Percentiles rank a stretch among this genome's conserved stretches.
Evolutionary conservation across 2,888 invertebrate genomes (phyloP).

Genomic region (Heliconius ethilla): DNA sequence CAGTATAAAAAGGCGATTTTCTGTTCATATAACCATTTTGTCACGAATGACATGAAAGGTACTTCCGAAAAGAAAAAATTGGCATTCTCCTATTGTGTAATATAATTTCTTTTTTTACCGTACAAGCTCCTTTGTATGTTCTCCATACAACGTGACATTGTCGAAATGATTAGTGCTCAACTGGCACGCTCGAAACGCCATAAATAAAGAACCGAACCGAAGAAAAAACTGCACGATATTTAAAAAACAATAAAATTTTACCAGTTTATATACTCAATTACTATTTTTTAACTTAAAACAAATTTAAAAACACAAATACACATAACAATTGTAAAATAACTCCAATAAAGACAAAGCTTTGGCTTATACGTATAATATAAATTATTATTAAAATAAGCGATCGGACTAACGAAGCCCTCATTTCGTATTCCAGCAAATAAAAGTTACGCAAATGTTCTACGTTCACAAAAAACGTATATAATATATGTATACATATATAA

Average conservation of each 20-base stretch:
- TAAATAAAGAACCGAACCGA: too few relatives aligned
- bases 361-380: background rate
- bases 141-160: too few relatives aligned
- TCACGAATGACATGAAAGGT: too few relatives aligned
- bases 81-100: too few relatives aligned
- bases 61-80: background rate
- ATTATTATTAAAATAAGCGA: constrained; percentile 15
- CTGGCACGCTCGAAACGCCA: too few relatives aligned
- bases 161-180: too few relatives aligned
- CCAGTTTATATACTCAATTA: background rate
- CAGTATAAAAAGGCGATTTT: background rate
- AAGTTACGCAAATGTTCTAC: constrained; percentile 7
- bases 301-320: too few relatives aligned
- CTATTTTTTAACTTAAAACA: background rate
- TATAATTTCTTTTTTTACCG: too few relatives aligned
- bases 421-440: constrained; percentile 20
- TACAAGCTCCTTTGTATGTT: too few relatives aligned
- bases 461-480: constrained; percentile 4
- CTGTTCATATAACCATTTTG: too few relatives aligned
- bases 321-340: background rate
- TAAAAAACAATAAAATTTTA: background rate
- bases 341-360: background rate
- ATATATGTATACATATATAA: too few relatives aligned
- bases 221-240: background rate
- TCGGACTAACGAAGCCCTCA: constrained; percentile 21